Percentiles rank a stretch among this genome's conserved stretches.
Conservation (phyloP, 1,140 invertebrate genomes). For the Cydia fagiglandana region DNA sequence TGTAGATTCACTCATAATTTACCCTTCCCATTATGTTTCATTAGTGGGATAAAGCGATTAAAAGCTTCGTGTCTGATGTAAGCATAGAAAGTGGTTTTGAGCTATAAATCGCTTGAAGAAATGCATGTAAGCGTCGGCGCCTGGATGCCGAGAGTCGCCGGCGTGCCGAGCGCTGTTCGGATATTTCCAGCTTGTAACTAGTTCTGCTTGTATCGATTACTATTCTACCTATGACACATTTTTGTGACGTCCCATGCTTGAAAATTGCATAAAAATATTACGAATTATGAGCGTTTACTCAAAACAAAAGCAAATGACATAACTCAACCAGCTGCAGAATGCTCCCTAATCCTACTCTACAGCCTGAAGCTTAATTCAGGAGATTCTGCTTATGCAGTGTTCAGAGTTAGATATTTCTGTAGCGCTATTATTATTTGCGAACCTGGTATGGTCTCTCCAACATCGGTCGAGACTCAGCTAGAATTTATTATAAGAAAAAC, state of each 20-base stretch:
- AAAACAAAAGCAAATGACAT: no score
- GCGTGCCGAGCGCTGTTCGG: neutral
- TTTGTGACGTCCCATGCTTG: neutral
- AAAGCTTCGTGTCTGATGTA: neutral
- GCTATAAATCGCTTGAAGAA: slow-evolving; percentile 10
- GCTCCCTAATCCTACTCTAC: no score
- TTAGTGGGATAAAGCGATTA: slow-evolving; percentile 12
- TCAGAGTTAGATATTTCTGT: no score
- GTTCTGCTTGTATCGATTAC: neutral
- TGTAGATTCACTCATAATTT: slow-evolving; percentile 24
- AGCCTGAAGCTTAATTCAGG: no score
- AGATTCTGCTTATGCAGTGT: no score
- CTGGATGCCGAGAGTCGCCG: neutral
- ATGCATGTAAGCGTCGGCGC: neutral
- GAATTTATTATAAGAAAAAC: neutral
- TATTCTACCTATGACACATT: neutral
- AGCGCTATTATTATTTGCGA: no score
- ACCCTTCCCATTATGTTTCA: slow-evolving; percentile 23
- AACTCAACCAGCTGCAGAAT: no score
- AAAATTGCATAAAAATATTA: neutral
- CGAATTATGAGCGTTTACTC: no score
- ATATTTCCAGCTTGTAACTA: slow-evolving; percentile 15
- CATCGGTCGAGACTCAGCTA: neutral
- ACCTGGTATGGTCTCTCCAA: no score
- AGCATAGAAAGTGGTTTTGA: slow-evolving; percentile 14